Evolutionary conservation across 2,797 vertebrate species (phyloP).

Genomic region (Argentina silus): DNA sequence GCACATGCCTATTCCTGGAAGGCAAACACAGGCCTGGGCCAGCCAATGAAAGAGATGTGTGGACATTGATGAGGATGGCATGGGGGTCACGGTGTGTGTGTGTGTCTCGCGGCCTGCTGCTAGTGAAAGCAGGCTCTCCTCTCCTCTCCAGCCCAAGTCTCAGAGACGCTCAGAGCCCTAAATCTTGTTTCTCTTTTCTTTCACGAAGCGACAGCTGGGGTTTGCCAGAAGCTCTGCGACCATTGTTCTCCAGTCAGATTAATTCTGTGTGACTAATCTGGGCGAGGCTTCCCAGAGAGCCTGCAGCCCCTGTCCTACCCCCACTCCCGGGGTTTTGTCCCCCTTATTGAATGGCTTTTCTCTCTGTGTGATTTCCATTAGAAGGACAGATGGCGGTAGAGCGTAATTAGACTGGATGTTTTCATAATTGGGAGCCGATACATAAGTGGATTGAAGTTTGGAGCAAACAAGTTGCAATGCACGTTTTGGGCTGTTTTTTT

Average conservation of each 20-base stretch:
- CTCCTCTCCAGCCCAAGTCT: conserved; percentile 80
- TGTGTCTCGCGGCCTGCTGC: conserved; percentile 3
- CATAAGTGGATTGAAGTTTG: conserved; percentile 31
- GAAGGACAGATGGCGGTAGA: conserved; percentile 76
- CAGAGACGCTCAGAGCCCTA: conserved; percentile 85
- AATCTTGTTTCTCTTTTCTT: conserved; percentile 96
- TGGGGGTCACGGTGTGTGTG: conserved; percentile 61
- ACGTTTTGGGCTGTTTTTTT: conserved; percentile 6
- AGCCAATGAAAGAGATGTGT: conserved; percentile 79
- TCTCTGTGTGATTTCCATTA: conserved; percentile 69
- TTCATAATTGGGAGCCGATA: conserved; percentile 59
- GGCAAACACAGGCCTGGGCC: conserved; percentile 48
- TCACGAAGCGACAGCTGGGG: conserved; percentile 95
- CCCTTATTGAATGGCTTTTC: conserved; percentile 60
- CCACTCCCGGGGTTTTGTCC: conserved; percentile 57
- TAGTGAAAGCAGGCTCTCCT: conserved; percentile 69
- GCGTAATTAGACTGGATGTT: conserved; percentile 64
- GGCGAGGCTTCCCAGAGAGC: conserved; percentile 96
- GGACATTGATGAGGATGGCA: conserved; percentile 77
- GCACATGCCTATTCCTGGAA: conserved; percentile 67
- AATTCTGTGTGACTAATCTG: conserved; percentile 99
- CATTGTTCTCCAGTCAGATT: conserved; percentile 94
- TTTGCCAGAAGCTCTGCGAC: conserved; percentile 88
- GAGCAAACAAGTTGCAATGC: conserved; percentile 11
- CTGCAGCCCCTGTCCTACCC: conserved; percentile 74